Base-by-base conservation (phyloP, 2,113 vertebrate genomes). In the Coregonus clupeaformis region DNA sequence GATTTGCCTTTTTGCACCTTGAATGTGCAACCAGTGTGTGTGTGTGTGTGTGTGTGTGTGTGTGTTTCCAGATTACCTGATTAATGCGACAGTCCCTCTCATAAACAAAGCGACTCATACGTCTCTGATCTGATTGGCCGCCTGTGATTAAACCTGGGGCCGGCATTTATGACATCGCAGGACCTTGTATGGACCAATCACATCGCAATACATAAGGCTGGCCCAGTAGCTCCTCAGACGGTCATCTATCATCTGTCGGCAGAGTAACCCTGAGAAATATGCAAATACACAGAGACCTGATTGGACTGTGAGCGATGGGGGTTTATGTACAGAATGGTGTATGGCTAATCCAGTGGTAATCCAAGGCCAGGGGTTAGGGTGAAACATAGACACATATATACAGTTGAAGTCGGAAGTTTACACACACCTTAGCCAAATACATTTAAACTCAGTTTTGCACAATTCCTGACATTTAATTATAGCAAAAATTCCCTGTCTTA, bases 281-380 rank as follows among this genome's bases (percentile, higher is more conserved):
- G 72, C 79, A 80, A 77, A 82, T 55, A 18, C 22, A 69, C 59
- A 27, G 25, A 4, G 25, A 27, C 22, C 24, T 65, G 63, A 65
- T 65, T 27, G 63, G 63, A 75, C 68, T 63, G 62, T 57, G 72
- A 16, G 57, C 24, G 9, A 63, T 75, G 55, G 75, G 77, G 77
- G 72, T 77, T 74, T 65, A 63, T 80, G 72, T 74, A 36, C 47
- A 80, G 42, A 49, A 62, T 69, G 71, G 47, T 45, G 7, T 63
- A 59, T 66, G 49, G 72, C 79, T 82, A 84, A 85, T 88, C 84
- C 69, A 55, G 68, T 63, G 49, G 69, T 87, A 82, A 90, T 84
- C 70, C 71, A 72, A 45, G 73, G 72, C 80, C 72, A 82, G 72
- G 74, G 68, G 75, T 75, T 9, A 84, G 75, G 52, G 20, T 45